phyloP scores from a whole-genome alignment of 2,113 vertebrate genomes.

The Talpa occidentalis region DNA sequence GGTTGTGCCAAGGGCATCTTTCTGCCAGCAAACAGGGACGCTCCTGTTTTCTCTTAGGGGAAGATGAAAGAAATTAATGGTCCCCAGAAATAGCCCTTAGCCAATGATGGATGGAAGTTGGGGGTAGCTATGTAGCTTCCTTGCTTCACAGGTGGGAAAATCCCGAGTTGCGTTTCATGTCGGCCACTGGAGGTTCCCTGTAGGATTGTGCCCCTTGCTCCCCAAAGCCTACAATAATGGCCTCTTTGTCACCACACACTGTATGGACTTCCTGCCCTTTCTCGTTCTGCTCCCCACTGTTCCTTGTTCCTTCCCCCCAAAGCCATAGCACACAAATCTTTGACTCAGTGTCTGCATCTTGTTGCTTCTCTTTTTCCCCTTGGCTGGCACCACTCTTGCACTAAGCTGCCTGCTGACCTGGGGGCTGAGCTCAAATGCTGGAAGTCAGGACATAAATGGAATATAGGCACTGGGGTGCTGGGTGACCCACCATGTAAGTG shows the following conservation, averaged over 20 bases:
- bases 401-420: neutral
- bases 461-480: accelerated
- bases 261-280: neutral
- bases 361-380: neutral
- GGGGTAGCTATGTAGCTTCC: neutral
- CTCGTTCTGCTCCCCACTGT: neutral
- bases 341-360: neutral
- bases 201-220: neutral
- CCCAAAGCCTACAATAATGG: neutral
- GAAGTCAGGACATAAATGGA: no score
- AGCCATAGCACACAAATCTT: neutral
- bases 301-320: neutral
- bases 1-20: neutral
- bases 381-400: neutral
- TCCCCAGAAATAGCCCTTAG: neutral
- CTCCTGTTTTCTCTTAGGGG: neutral
- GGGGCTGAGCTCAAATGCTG: neutral
- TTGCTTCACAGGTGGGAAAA: neutral
- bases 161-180: neutral
- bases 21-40: neutral
- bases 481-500: neutral
- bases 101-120: neutral
- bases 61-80: neutral
- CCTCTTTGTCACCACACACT: neutral
- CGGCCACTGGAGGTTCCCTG: neutral